Base-by-base conservation (phyloP, 2,113 vertebrate species). In the Hyperopisus bebe region DNA sequence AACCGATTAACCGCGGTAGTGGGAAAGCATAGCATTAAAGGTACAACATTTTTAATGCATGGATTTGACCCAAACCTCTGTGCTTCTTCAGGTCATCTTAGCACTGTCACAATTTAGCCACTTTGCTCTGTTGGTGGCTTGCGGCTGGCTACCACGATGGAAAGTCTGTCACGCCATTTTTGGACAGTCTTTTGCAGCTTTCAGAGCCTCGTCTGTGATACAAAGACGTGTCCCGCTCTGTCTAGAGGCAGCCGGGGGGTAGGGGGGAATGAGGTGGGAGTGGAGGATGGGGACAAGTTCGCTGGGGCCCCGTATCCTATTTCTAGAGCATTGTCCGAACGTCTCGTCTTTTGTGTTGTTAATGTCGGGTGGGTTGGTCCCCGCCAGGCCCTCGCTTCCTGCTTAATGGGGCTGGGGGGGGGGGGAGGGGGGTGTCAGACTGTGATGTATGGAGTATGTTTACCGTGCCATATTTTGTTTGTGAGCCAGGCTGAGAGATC, bases 371-470 rank as follows among this genome's bases (percentile, higher is more conserved):
- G 86, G 92, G 93, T 83, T 90, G 91, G 89, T 90, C 66, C 74
- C 0, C 0, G 58, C 90, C 87, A 19, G 91, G 92, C 92, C 92
- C 91, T 93, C 85, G 90, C 90, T 11, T 44, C 91, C 87, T 94
- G 0, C 0, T 92, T 95, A 91, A 94, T 93, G 93, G 93, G 94
- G 93, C 95, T 92, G 35, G 87, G 89, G 93, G 94, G 93, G 92
- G 93, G 94, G 93, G 95, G 92, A 17, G 86, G 89, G 93, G 94
- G 94, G 95, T 92, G 95, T 94, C 95, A 94, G 91, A 55, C 48
- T 91, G 93, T 96, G 96, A 96, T 97, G 90, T 96, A 96, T 97
- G 96, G 97, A 95, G 96, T 94, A 94, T 96, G 95, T 97, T 98
- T 97, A 96, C 95, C 58, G 1, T 94, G 95, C 94, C 95, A 93